Evolutionary conservation across 2,888 invertebrate genomes (phyloP), one percentile per base, ranked within the genome.

Genomic region (Erannis defoliaria): DNA sequence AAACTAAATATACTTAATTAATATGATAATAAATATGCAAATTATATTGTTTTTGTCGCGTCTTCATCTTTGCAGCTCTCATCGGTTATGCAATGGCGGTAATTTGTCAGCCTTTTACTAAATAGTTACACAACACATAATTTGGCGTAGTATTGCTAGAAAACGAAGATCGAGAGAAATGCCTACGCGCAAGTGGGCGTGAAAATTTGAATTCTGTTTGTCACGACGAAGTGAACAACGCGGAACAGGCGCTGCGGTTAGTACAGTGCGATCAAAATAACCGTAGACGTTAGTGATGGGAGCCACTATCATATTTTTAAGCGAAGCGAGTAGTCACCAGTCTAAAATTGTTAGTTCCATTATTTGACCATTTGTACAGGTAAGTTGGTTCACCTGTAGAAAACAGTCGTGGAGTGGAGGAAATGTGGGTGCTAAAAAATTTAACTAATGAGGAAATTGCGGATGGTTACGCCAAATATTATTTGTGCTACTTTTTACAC

Each of bases 111-210:
- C 71, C 71, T 75, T 74, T 67, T 70, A 73, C 75, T 73, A 71
- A 70, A 66, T 60, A 67, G 71, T 87, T 86, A 75, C 78, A 72
- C 75, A 87, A 87, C 68, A 67, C 62, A 66, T 73, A 78, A 78
- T 77, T 76, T 81, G 73, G 70, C 85, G 75, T 71, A 78, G 78
- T 81, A 83, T 76, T 76, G 73, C 73, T 81, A 83, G 83, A 84
- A 85, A 86, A 80, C 78, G 75, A 60, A 64, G 76, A 74, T 73
- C 67, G 72, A 82, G 81, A 81, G 82, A 85, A 85, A 85, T 82
- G 78, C 66, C 68, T 62, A 65, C 71, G 76, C 62, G 77, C 80
- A 80, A 80, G 81, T 78, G 62, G 81, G 83, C 84, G 85, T 87
- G 82, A 83, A 85, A 80, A 85, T 83, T 76, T 71, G 70, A 81